phyloP scores from a whole-genome alignment of 1,140 invertebrate species.

The Drosophila persimilis region DNA sequence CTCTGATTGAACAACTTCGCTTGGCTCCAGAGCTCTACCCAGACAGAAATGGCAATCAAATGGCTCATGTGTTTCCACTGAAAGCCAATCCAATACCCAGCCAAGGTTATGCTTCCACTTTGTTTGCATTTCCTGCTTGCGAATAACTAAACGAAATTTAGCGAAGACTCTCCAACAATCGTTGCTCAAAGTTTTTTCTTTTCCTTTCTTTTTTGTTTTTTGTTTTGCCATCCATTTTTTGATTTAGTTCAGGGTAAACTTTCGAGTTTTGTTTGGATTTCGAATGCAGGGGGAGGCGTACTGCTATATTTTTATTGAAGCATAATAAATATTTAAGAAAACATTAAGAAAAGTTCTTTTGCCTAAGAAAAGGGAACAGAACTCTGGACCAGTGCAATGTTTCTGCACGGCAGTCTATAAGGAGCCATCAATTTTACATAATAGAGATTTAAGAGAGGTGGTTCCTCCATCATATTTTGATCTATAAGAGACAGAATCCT shows the following conservation, averaged over 20 bases:
- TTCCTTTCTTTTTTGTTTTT: background rate
- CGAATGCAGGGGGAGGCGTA: background rate
- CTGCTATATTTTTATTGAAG: background rate
- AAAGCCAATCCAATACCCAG: conserved; percentile 25
- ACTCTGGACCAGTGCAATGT: too few relatives aligned
- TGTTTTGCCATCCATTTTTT: background rate
- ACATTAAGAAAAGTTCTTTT: too few relatives aligned
- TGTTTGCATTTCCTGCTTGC: conserved; percentile 42
- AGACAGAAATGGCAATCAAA: conserved; percentile 41
- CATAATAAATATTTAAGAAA: conserved; percentile 4
- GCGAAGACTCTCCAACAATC: conserved; percentile 9
- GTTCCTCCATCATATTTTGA: too few relatives aligned
- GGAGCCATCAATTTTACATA: too few relatives aligned
- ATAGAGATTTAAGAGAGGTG: too few relatives aligned
- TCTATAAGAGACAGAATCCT: too few relatives aligned
- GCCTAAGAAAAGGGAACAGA: too few relatives aligned
- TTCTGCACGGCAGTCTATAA: too few relatives aligned
- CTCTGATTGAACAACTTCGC: conserved; percentile 2
- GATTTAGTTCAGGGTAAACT: conserved; percentile 1
- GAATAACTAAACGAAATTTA: conserved; percentile 42
- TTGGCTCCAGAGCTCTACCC: background rate
- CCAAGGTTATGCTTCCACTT: conserved; percentile 23
- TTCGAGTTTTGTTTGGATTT: conserved; percentile 12
- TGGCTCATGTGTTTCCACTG: conserved; percentile 17
- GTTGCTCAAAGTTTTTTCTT: background rate